Base-by-base conservation (phyloP, 2,797 vertebrate genomes). In the Centropyge bicolor region DNA sequence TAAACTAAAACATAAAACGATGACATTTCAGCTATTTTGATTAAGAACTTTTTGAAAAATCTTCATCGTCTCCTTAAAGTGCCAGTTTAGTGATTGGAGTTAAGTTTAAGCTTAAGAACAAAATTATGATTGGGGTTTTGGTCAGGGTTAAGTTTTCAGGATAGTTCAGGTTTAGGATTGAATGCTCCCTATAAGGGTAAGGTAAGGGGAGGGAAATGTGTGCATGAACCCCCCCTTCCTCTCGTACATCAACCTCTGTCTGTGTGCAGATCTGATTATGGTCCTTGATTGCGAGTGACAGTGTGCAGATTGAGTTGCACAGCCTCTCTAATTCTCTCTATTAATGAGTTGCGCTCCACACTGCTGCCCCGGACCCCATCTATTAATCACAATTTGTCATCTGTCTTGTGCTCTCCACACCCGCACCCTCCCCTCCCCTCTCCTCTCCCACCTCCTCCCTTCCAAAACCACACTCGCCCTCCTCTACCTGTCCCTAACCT, bases 341-440 rank as follows among this genome's bases (percentile, higher is more conserved):
- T 95, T 95, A 95, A 95, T 94, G 93, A 94, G 93, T 91, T 92
- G 87, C 88, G 92, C 92, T 93, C 90, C 92, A 93, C 90, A 93
- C 90, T 93, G 93, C 91, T 91, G 90, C 92, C 89, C 91, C 86
- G 92, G 93, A 94, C 92, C 93, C 92, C 90, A 93, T 94, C 93
- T 94, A 95, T 95, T 95, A 94, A 95, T 95, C 94, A 94, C 92
- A 92, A 94, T 94, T 95, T 94, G 93, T 95, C 93, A 94, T 90
- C 92, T 91, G 89, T 89, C 91, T 88, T 59, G 88, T 80, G 83
- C 85, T 88, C 78, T 70, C 85, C 81, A 69, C 74, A 67, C 69
- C 68, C 65, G 19, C 64, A 45, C 55, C 52, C 54, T 62, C 56
- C 35, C 66, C 48, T 54, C 38, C 20, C 38, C n/a, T 36, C 43